Percentiles rank a stretch among this genome's conserved stretches.
phyloP scores from a whole-genome alignment of 2,888 invertebrate genomes.

The Cataglyphis cursor region DNA sequence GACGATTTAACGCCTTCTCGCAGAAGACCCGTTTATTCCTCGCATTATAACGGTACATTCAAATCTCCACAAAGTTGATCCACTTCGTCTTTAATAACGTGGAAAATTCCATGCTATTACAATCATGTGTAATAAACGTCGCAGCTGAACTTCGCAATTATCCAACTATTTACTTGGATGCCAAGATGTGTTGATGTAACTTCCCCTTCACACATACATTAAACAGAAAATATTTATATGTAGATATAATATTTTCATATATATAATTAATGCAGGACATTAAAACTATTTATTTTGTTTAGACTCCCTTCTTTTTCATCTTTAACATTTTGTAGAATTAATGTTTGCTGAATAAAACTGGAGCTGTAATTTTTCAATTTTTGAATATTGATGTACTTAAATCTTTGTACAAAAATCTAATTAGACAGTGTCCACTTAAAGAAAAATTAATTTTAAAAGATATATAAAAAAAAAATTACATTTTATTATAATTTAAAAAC shows the following conservation, averaged over 20 bases:
- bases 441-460: background rate
- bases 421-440: background rate
- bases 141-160: background rate
- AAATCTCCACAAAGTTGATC: slow-evolving; percentile 55
- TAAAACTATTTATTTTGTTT: background rate
- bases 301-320: background rate
- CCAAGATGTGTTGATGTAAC: background rate
- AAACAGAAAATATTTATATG: background rate
- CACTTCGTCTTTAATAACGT: slow-evolving; percentile 36
- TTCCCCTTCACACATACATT: background rate
- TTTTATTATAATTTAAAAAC: background rate
- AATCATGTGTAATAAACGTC: slow-evolving; percentile 13
- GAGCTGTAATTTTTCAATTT: background rate
- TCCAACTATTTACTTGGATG: background rate
- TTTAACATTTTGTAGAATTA: background rate
- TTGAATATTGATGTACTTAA: background rate
- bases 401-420: background rate
- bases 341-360: background rate
- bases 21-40: slow-evolving; percentile 3
- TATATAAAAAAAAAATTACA: background rate
- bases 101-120: background rate
- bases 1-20: slow-evolving; percentile 36
- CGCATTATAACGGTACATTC: slow-evolving; percentile 34
- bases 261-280: background rate
- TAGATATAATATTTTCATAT: background rate